phyloP scores from a whole-genome alignment of 2,113 vertebrate species.

The Gnathonemus longibarbis region DNA sequence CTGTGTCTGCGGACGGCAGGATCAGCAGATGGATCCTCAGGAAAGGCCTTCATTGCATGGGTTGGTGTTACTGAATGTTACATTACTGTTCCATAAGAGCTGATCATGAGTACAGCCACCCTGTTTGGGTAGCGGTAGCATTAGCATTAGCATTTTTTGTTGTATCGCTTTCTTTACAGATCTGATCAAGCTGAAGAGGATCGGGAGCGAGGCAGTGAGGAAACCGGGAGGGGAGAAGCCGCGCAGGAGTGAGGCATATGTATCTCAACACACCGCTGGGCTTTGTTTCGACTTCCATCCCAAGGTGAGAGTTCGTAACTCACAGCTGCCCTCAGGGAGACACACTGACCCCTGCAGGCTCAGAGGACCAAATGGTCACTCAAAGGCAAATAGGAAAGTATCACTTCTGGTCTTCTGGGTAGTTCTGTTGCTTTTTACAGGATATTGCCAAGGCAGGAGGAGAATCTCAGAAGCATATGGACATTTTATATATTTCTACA shows the following conservation, averaged over 20 bases:
- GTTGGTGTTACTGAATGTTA: constrained; percentile 47
- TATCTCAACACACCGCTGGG: constrained; percentile 65
- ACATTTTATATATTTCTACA: not conserved
- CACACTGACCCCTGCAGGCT: not conserved
- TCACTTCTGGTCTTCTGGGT: not conserved
- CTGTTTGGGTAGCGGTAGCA: not conserved
- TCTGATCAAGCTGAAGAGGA: constrained; percentile 70
- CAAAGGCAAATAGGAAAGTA: not conserved
- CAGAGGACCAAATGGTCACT: not conserved
- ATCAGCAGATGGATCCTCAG: constrained; percentile 72
- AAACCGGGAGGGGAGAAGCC: constrained; percentile 44
- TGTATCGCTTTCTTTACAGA: constrained; percentile 50
- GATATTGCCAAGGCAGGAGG: not conserved
- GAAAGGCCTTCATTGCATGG: constrained; percentile 68
- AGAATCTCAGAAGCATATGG: not conserved
- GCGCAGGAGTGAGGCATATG: constrained; percentile 49
- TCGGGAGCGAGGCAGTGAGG: constrained; percentile 27
- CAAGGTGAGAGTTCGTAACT: constrained; percentile 52
- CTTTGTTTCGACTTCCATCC: constrained; percentile 84
- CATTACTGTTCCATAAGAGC: not conserved
- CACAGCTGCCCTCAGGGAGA: not conserved
- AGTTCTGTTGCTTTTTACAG: not conserved
- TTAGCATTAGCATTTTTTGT: not conserved
- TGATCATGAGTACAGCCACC: not conserved
- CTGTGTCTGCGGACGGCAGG: constrained; percentile 75